A percentile compares a stretch with the other conserved stretches of the same genome.
phyloP scores from a whole-genome alignment of 2,888 invertebrate species.

The Platycheirus albimanus region DNA sequence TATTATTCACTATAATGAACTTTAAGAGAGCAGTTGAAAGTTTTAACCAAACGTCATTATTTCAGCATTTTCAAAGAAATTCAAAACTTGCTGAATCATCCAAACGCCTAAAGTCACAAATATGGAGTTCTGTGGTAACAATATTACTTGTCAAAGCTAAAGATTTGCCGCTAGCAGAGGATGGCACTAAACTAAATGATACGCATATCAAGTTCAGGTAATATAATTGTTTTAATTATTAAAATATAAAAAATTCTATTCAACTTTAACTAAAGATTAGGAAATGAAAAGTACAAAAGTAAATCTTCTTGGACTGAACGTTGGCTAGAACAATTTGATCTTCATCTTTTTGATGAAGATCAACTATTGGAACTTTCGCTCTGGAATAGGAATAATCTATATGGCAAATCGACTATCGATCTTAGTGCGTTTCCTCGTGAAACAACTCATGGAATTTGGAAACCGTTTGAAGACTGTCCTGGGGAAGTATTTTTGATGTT shows the following conservation, averaged over 20 bases:
- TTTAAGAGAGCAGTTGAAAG: too few species aligned
- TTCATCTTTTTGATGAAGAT: constrained; percentile 97
- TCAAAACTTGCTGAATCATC: constrained; percentile 91
- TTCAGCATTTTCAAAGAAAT: constrained; percentile 90
- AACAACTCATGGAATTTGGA: constrained; percentile 94
- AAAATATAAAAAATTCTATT: background rate
- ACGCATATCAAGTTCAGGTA: constrained; percentile 98
- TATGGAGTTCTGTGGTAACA: constrained; percentile 98
- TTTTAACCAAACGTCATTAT: too few species aligned
- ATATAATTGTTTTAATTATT: constrained; percentile 76
- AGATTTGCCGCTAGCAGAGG: constrained; percentile 94
- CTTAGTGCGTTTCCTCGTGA: constrained; percentile 93
- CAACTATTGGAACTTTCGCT: constrained; percentile 95
- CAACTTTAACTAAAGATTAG: constrained; percentile 86
- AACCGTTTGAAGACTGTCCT: constrained; percentile 94
- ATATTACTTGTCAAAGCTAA: constrained; percentile 98
- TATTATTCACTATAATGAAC: too few species aligned
- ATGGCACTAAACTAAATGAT: constrained; percentile 91
- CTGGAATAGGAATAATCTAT: constrained; percentile 84
- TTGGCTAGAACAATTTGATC: constrained; percentile 98
- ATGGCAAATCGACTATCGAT: constrained; percentile 91
- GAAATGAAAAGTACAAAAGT: constrained; percentile 98
- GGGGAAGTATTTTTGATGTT: constrained; percentile 93
- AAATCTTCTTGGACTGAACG: constrained; percentile 93
- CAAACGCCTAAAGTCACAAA: constrained; percentile 94